A percentile compares a stretch with the other conserved stretches of the same genome.
Evolutionary conservation across 2,888 invertebrate species (phyloP).

Genomic region (Yponomeuta plumbellus): DNA sequence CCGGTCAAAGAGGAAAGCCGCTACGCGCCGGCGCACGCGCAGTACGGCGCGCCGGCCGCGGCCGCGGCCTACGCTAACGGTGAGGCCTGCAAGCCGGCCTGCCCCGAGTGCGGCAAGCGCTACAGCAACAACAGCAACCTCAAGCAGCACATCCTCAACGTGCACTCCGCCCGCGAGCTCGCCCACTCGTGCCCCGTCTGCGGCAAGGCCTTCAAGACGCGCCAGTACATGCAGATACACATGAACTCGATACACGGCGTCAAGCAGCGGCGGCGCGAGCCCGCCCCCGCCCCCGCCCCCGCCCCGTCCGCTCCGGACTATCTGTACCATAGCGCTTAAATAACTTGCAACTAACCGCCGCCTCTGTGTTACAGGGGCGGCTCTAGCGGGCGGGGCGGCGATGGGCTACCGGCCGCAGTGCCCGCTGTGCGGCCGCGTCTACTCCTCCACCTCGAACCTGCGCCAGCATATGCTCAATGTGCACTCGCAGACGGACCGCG

Average conservation of each 20-base stretch:
- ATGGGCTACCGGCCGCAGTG: constrained; percentile 79
- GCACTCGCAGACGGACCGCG: constrained; percentile 82
- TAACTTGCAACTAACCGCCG: constrained; percentile 67
- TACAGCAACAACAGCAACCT: constrained; percentile 83
- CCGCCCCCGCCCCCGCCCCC: constrained; percentile 44
- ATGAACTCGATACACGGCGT: constrained; percentile 82
- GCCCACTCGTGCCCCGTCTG: constrained; percentile 80
- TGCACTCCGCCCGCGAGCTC: constrained; percentile 78
- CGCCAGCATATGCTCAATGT: constrained; percentile 87
- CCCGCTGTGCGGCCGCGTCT: constrained; percentile 82
- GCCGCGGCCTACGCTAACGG: constrained; percentile 14
- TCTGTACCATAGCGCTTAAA: constrained; percentile 50
- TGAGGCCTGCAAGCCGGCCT: constrained; percentile 72
- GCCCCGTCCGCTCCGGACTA: constrained; percentile 40
- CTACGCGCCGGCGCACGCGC: constrained; percentile 25
- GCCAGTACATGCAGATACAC: constrained; percentile 83
- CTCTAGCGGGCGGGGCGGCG: constrained; percentile 68
- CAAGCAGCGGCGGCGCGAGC: constrained; percentile 73
- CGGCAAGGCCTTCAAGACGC: constrained; percentile 81
- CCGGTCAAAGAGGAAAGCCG: constrained; percentile 34
- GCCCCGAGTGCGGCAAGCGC: constrained; percentile 81
- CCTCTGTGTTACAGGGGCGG: constrained; percentile 82
- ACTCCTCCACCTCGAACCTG: constrained; percentile 84
- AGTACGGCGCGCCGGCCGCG: constrained; percentile 40
- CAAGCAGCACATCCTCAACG: constrained; percentile 82